Evolutionary conservation across 1,140 invertebrate species (phyloP), one percentile per base, ranked within the genome.

Genomic region (Cyclargus thomasi): DNA sequence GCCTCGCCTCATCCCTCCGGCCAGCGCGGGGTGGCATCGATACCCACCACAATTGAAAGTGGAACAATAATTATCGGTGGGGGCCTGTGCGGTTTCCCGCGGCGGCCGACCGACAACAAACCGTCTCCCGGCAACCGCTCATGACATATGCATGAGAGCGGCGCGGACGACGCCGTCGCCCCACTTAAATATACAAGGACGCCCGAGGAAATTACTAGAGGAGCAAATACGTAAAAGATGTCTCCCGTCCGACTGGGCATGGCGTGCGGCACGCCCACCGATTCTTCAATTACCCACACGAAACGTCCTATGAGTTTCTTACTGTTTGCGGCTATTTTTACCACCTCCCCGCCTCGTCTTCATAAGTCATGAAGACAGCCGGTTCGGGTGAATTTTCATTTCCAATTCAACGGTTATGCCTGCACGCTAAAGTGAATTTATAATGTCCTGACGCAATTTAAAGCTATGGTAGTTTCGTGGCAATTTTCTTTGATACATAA

Each of bases 141-240:
- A 90, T 90, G 86, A 90, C 83, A 88, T 88, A 88, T 90, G 88
- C 86, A 90, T 90, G 86, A 88, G 83, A 86, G 79, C 71, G 83
- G 75, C 75, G 73, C 74, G 78, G 78, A 84, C 80, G 76, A 74
- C 73, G 75, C 73, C 74, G 65, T 70, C 73, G 75, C 73, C 68
- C 73, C 83, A 79, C 80, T 88, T 87, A 84, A 86, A 90, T 90
- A 90, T 87, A 86, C 84, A 86, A 88, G 83, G 79, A 87, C 81
- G 76, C 78, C 80, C 29, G 78, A 76, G 83, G 77, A 88, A 88
- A 88, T 88, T 90, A 88, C 82, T 74, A 82, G 78, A 83, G 80
- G 83, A 74, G 76, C 85, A 83, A 84, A 88, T 84, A 85, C 80
- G 81, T 85, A 83, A 71, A 88, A 84, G 82, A 87, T 87, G 85